phyloP scores from a whole-genome alignment of 2,888 invertebrate genomes.

The Conistra vaccinii region DNA sequence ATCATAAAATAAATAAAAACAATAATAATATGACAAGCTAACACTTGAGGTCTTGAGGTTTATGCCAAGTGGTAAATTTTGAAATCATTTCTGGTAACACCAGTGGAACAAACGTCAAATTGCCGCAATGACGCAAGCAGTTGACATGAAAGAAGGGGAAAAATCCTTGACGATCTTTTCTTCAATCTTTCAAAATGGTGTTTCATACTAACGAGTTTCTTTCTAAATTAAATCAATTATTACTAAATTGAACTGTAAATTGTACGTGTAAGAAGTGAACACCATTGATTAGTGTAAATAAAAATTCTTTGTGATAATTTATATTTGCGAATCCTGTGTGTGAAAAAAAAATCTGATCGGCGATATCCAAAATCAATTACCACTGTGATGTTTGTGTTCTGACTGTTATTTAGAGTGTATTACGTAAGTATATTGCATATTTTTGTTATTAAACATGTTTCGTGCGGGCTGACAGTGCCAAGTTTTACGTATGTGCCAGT shows the following conservation, averaged over 20 bases:
- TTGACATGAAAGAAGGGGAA: slow-evolving; percentile 78
- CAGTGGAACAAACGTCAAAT: slow-evolving; percentile 75
- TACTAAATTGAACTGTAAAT: slow-evolving; percentile 81
- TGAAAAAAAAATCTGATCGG: slow-evolving; percentile 67
- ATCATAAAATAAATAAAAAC: too few relatives aligned
- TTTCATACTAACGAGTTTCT: slow-evolving; percentile 86
- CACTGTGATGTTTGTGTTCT: slow-evolving; percentile 85
- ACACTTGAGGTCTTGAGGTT: background rate
- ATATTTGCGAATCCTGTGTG: slow-evolving; percentile 69
- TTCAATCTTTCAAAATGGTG: slow-evolving; percentile 89
- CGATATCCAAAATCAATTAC: slow-evolving; percentile 80
- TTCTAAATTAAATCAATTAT: slow-evolving; percentile 81
- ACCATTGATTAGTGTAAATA: slow-evolving; percentile 64
- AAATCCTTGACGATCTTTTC: slow-evolving; percentile 87
- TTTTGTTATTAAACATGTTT: slow-evolving; percentile 80
- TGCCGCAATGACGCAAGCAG: slow-evolving; percentile 87
- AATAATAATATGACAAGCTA: too few relatives aligned
- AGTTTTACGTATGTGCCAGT: slow-evolving; percentile 46
- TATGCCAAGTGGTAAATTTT: background rate
- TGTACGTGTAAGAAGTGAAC: slow-evolving; percentile 70
- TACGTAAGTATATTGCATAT: slow-evolving; percentile 86
- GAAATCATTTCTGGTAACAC: slow-evolving; percentile 55
- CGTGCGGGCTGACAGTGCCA: slow-evolving; percentile 52
- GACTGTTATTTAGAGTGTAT: slow-evolving; percentile 85
- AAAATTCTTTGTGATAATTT: slow-evolving; percentile 75